Evolutionary conservation across 2,797 vertebrate species (phyloP).

Genomic region (Simalia tracyae): DNA sequence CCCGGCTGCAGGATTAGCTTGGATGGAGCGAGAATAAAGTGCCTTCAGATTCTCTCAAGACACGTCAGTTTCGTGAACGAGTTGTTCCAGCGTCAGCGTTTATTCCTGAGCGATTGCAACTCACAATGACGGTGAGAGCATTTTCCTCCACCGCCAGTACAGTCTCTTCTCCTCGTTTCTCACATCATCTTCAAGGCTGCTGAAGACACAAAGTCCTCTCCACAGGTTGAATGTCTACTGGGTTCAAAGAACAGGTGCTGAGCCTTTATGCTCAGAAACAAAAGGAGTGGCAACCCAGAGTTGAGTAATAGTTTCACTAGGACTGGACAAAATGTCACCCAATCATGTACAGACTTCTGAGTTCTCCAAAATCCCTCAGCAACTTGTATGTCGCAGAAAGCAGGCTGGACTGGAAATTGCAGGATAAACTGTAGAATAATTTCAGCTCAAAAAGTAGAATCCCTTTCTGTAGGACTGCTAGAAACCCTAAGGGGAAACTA

Average conservation of each 20-base stretch:
- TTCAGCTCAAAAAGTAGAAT: not conserved
- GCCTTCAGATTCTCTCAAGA: not conserved
- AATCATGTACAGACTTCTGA: not conserved
- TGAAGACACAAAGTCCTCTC: not conserved
- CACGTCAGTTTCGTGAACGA: not conserved
- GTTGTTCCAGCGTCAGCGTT: not conserved
- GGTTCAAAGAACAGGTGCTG: not conserved
- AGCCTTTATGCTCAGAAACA: not conserved
- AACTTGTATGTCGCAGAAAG: not conserved
- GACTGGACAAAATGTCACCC: not conserved
- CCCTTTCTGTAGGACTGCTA: slow-evolving; percentile 31
- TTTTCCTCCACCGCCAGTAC: not conserved
- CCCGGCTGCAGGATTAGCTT: not conserved
- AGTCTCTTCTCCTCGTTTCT: not conserved
- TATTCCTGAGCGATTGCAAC: not conserved
- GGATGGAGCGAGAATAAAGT: not conserved
- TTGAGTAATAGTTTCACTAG: not conserved
- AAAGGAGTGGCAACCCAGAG: not conserved
- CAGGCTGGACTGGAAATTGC: not conserved
- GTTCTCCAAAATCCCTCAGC: not conserved
- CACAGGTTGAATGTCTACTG: not conserved
- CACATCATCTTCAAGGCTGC: not conserved
- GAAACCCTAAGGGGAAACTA: slow-evolving; percentile 68
- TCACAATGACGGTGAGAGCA: not conserved
- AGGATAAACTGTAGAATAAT: not conserved